Evolutionary conservation across 1,140 invertebrate genomes (phyloP), one percentile per base, ranked within the genome.

Genomic region (Drosophila azteca): DNA sequence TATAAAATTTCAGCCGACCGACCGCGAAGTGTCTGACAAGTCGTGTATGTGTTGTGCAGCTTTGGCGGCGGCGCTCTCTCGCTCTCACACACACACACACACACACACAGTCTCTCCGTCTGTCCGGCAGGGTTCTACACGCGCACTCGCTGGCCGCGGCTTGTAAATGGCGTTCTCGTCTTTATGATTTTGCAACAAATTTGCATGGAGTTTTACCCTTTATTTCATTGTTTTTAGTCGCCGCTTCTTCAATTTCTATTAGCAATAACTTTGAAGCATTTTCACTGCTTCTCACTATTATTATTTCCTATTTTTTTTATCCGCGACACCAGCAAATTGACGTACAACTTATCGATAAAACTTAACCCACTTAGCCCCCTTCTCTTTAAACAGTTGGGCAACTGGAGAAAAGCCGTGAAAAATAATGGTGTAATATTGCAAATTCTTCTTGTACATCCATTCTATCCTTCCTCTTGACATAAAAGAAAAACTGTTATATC

Each of bases 31-130:
- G 78, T 85, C 81, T 85, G 78, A 77, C 80, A 84, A 39, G 35
- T 39, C 82, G 82, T 87, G 81, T 85, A 85, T 85, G 81, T 85
- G 81, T 82, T 85, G 78, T 73, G 79, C 84, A 76, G 75, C 78
- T 81, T 70, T 67, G 67, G 67, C 67, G 65, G 67, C 67, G 67
- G 67, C 67, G 67, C 67, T 70, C 66, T 69, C 52, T 69, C 45
- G 66, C 51, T 68, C 64, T 65, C 65, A 35, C 50, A 55, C 62
- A 54, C 63, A 26, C 17, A 35, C 52, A 67, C 77, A 61, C 72
- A 54, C 63, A 26, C 17, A 35, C 52, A 67, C 77, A 61, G 67
- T 73, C 71, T 51, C 68, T 54, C 72, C 39, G 35, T 55, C 43
- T 49, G 17, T 72, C 70, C 68, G 68, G 51, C 65, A 52, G 46